phyloP scores from a whole-genome alignment of 2,797 vertebrate genomes.

The Chaunax sp. region DNA sequence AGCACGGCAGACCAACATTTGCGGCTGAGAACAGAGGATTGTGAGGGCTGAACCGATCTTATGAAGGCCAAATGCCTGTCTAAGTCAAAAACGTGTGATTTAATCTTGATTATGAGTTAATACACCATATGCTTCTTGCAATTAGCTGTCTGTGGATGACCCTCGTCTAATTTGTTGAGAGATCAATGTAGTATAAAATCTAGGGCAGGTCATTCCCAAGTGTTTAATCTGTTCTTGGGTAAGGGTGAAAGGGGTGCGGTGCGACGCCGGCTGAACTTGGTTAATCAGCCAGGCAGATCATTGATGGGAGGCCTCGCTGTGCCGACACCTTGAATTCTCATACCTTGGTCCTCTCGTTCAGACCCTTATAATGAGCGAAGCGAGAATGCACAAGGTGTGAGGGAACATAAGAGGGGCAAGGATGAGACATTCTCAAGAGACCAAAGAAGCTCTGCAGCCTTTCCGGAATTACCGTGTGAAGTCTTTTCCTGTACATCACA shows the following conservation, averaged over 20 bases:
- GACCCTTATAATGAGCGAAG: constrained; percentile 65
- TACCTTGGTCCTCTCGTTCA: constrained; percentile 33
- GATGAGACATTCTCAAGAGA: constrained; percentile 64
- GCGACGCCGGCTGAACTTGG: constrained; percentile 42
- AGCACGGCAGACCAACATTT: background rate
- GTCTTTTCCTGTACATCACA: constrained; percentile 47
- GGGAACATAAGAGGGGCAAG: constrained; percentile 38
- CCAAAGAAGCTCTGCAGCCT: constrained; percentile 50
- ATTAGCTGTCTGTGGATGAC: constrained; percentile 84
- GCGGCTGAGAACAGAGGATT: constrained; percentile 16
- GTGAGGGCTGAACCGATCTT: constrained; percentile 16
- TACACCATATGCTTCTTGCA: constrained; percentile 82
- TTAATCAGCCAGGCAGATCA: constrained; percentile 79
- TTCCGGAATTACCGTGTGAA: constrained; percentile 53
- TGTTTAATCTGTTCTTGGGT: constrained; percentile 80
- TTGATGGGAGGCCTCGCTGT: constrained; percentile 65
- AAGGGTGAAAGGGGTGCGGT: background rate
- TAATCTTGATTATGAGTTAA: constrained; percentile 85
- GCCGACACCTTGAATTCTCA: constrained; percentile 68
- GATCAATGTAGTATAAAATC: constrained; percentile 86
- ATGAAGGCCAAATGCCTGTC: constrained; percentile 51
- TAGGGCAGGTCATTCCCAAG: constrained; percentile 83
- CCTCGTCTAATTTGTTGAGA: constrained; percentile 84
- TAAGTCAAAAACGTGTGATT: constrained; percentile 74
- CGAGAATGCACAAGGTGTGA: constrained; percentile 26